Evolutionary conservation across 64 coral and sea anemone genomes (phyloP), one percentile per base, ranked within the genome.

Genomic region (Pocillopora damicornis): DNA sequence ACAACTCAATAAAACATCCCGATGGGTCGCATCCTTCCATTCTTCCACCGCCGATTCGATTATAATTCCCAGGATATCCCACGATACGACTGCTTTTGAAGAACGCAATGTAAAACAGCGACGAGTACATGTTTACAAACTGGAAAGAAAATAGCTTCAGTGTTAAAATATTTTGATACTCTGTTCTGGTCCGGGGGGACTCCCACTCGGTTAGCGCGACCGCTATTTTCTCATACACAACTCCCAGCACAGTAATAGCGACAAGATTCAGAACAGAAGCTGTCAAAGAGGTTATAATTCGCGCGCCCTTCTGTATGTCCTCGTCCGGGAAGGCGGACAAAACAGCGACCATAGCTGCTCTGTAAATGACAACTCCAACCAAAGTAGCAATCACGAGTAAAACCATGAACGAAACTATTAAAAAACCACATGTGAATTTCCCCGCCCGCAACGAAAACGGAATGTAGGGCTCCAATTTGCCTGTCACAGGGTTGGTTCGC

Each of bases 11-110:
- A 25, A 99, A 83, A 86, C 97, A 99, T 11, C 97, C 97, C 15
- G 97, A 99, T 11, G 97, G 97, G 26, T 99, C 97, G 68, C 97
- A 99, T 10, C 93, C 97, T 74, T 99, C 97, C 81, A 99, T 75
- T 2, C 97, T 76, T 9, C 93, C 90, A 0, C 83, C 90, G 34
- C 23, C 78, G 35, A 99, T 95, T 22, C 97, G 90, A 22, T 91
- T 93, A 61, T 99, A 95, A 15, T 88, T 88, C 15, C 93, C 91
- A 9, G 97, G 97, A 9, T 85, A 90, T 13, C 97, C 97, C 17
- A 95, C 82, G 38, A 99, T 88, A 35, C 88, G 76, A 68, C 82
- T 91, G 35, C 90, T 88, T 35, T 99, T 99, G 61, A 99, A 99
- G 65, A 99, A 99, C 65, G 97, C 97, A 18, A 99, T 99, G 45